A percentile compares a stretch with the other conserved stretches of the same genome.
These are phyloP conservation scores for Yponomeuta malinellus DNA, from an alignment of 2,888 invertebrate genomes.

Conservation along the genomic window DNA sequence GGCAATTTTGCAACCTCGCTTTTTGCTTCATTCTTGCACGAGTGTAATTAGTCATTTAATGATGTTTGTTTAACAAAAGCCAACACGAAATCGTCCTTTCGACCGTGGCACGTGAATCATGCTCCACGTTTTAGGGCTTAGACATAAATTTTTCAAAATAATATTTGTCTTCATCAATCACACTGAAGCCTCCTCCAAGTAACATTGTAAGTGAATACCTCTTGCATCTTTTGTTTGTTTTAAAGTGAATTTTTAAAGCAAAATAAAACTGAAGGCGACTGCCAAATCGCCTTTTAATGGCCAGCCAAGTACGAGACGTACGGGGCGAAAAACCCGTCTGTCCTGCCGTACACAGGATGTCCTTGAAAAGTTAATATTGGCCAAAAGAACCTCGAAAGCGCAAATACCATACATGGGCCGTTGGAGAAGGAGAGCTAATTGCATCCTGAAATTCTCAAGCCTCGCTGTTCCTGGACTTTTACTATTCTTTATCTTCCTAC, in stretches of 20 bases:
- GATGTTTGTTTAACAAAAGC: conserved; percentile 13
- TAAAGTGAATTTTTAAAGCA: background rate
- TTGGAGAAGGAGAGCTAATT: background rate
- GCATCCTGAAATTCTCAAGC: background rate
- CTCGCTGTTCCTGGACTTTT: background rate
- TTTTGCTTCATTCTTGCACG: conserved; percentile 5
- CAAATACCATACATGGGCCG: background rate
- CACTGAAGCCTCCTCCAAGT: background rate
- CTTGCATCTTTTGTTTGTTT: background rate
- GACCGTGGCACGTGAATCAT: conserved; percentile 7
- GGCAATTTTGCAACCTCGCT: conserved; percentile 6
- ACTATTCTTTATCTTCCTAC: background rate
- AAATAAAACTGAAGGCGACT: conserved; percentile 6
- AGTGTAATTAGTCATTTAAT: conserved; percentile 14
- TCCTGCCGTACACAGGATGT: background rate
- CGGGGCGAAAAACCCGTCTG: conserved; percentile 7
- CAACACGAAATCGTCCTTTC: conserved; percentile 6
- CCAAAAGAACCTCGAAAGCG: background rate
- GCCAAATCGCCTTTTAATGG: conserved; percentile 13
- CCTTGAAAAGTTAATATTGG: background rate
- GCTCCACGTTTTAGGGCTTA: background rate
- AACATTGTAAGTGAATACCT: conserved; percentile 7
- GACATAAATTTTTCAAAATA: background rate
- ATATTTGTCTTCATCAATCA: conserved; percentile 10
- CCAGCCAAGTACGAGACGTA: background rate